Evolutionary conservation across 2,113 vertebrate species (phyloP), one percentile per base, ranked within the genome.

Genomic region (Ivindomyrus marchei): DNA sequence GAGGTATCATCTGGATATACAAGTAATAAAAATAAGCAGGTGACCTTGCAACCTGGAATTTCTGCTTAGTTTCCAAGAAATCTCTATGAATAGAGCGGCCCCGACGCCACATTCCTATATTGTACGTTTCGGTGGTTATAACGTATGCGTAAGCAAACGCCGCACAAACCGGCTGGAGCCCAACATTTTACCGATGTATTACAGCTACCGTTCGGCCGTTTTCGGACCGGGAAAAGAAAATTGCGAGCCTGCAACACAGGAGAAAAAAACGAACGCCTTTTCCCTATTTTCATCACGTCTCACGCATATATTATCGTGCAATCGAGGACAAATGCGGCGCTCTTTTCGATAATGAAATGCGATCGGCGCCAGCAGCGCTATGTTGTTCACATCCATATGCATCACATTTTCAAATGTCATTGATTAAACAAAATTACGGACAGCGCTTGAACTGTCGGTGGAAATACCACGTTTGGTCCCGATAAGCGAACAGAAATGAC

Each of bases 261-360:
- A 80, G 62, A 15, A 66, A 36, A 47, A 46, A 49, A 86, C 10
- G 42, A 31, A 21, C 46, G n/a, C 46, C 42, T 49, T 24, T n/a
- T 49, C 31, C 56, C 47, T 47, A 85, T 17, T 42, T 85, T 7
- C 46, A 66, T 27, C 53, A 45, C 62, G 36, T 46, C 49, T 80
- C 27, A 39, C 66, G 58, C 13, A 90, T 42, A 39, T 46, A 90
- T 74, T 80, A 77, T 49, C 77, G 74, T 83, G 21, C 70, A 87
- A 80, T 88, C 58, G 66, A 77, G 50, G 47, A 83, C 31, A 90
- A 36, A 53, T 80, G 31, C 62, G 17, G 70, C 45, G 50, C 42
- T 77, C 88, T 89, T 42, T 45, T 86, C 62, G 56, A 46, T 87
- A 91, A 90, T 74, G 88, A 52, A 87, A 80, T 46, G 62, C 62